A percentile compares a stretch with the other conserved stretches of the same genome.
phyloP scores from a whole-genome alignment of 2,797 vertebrate genomes.

The Lophius americanus region DNA sequence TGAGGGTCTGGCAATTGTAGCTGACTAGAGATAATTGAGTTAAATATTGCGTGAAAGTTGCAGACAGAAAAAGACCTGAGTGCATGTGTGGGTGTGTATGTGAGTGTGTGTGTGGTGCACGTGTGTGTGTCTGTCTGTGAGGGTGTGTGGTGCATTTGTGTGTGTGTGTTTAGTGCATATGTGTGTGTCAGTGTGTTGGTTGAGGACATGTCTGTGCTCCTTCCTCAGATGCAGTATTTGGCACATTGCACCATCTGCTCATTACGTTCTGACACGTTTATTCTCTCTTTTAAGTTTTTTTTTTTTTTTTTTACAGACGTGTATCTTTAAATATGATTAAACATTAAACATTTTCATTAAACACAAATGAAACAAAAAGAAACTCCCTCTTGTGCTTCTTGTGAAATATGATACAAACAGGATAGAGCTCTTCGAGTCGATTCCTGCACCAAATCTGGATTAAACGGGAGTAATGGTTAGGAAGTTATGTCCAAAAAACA shows the following conservation, averaged over 20 bases:
- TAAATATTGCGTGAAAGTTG: slow-evolving; percentile 70
- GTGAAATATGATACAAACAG: too few species aligned
- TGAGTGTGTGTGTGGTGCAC: background rate
- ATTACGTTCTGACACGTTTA: slow-evolving; percentile 24
- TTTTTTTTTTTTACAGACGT: slow-evolving; percentile 1
- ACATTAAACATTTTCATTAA: too few species aligned
- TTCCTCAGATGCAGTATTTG: slow-evolving; percentile 43
- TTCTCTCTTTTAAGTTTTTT: slow-evolving; percentile 12
- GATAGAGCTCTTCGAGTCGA: too few species aligned
- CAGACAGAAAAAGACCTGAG: slow-evolving; percentile 67
- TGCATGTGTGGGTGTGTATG: slow-evolving; percentile 25
- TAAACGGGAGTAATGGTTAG: too few species aligned
- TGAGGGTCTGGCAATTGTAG: slow-evolving; percentile 69
- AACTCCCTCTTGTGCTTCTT: too few species aligned
- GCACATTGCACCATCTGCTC: slow-evolving; percentile 14
- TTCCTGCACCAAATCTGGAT: too few species aligned
- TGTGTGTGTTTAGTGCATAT: slow-evolving; percentile 17
- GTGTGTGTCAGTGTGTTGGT: slow-evolving; percentile 49
- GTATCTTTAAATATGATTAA: background rate
- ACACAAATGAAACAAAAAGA: background rate
- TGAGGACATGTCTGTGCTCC: slow-evolving; percentile 55
- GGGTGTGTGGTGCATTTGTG: slow-evolving; percentile 10
- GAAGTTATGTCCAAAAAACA: too few species aligned
- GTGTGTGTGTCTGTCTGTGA: too few species aligned
- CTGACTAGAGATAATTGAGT: slow-evolving; percentile 74